Evolutionary conservation across 2,797 vertebrate species (phyloP).

Genomic region (Rhyacichthys aspro): DNA sequence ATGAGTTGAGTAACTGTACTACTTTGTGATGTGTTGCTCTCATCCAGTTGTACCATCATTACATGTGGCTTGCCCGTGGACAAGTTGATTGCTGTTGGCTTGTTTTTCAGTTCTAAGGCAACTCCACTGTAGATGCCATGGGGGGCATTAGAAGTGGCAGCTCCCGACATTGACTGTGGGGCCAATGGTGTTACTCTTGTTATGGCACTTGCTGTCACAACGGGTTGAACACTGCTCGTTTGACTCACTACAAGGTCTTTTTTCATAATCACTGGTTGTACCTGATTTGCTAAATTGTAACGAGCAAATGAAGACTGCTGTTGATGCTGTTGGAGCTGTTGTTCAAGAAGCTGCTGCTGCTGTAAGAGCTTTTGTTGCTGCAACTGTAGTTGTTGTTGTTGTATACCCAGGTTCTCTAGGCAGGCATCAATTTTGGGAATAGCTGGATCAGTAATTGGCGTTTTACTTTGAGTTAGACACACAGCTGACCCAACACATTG

Average conservation of each 20-base stretch:
- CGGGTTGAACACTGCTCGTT: constrained; percentile 79
- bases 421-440: constrained; percentile 85
- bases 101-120: constrained; percentile 89
- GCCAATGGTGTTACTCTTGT: constrained; percentile 82
- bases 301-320: constrained; percentile 90
- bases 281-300: constrained; percentile 91
- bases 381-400: constrained; percentile 84
- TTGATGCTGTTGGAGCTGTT: constrained; percentile 83
- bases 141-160: constrained; percentile 62
- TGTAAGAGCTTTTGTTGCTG: constrained; percentile 79
- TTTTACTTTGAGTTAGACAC: constrained; percentile 90
- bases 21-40: constrained; percentile 77
- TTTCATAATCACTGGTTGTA: constrained; percentile 85
- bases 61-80: constrained; percentile 90
- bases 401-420: constrained; percentile 85
- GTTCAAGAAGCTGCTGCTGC: constrained; percentile 80
- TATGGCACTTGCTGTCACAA: constrained; percentile 77
- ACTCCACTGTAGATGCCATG: constrained; percentile 85
- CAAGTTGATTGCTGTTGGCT: constrained; percentile 84
- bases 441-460: constrained; percentile 77
- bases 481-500: constrained; percentile 91
- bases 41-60: constrained; percentile 95
- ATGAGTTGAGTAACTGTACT: constrained; percentile 89
- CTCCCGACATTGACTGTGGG: constrained; percentile 75
- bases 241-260: constrained; percentile 90